A percentile compares a stretch with the other conserved stretches of the same genome.
phyloP scores from a whole-genome alignment of 2,888 invertebrate species.

The Tipula confusa region DNA sequence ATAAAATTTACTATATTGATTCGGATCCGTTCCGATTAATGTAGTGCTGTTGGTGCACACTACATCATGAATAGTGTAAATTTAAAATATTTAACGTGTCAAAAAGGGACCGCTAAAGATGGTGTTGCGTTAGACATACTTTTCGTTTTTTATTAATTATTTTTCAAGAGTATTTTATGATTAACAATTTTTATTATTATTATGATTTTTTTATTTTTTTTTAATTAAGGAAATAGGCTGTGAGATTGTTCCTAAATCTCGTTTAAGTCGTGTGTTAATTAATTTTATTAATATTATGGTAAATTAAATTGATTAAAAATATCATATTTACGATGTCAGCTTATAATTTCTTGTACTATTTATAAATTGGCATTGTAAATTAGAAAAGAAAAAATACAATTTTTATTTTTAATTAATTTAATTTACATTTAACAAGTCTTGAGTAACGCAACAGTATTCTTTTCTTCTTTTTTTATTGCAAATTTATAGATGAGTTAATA shows the following conservation, averaged over 20 bases:
- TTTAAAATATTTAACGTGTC: neutral
- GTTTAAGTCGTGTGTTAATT: slow-evolving; percentile 12
- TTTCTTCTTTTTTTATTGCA: neutral
- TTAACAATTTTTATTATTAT: neutral
- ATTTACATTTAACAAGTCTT: neutral
- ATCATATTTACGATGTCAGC: neutral
- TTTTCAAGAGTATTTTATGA: neutral
- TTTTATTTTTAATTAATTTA: neutral
- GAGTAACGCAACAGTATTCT: slow-evolving; percentile 15
- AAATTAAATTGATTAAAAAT: neutral
- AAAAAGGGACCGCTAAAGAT: neutral
- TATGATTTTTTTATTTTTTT: neutral
- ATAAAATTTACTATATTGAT: neutral
- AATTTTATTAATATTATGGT: neutral
- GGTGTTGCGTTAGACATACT: neutral
- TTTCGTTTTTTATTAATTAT: neutral
- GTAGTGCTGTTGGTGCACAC: neutral
- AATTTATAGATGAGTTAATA: neutral
- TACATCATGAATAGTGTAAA: neutral
- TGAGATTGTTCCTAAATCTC: slow-evolving; percentile 25
- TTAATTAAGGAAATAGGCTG: neutral
- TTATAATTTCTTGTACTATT: neutral
- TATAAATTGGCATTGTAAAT: neutral
- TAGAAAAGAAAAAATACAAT: no score
- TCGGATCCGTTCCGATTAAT: neutral